Evolutionary conservation across 2,888 invertebrate genomes (phyloP).

Genomic region (Anoncus sp.): DNA sequence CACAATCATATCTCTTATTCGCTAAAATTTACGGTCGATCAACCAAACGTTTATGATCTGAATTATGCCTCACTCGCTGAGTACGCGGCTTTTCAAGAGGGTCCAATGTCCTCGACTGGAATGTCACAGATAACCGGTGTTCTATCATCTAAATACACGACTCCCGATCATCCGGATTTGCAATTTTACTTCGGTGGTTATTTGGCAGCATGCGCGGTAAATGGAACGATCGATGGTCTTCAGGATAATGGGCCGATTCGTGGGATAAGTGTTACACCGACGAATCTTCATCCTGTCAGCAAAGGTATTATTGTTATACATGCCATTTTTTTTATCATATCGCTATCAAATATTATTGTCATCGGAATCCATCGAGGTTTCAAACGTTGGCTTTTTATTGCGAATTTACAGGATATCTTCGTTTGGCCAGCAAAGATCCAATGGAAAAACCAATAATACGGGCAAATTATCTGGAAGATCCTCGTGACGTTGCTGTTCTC

Average conservation of each 20-base stretch:
- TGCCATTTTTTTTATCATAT: too few relatives aligned
- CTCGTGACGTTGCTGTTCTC: constrained; percentile 87
- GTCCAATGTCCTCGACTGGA: constrained; percentile 88
- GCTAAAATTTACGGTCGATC: constrained; percentile 85
- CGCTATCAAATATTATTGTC: too few relatives aligned
- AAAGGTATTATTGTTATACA: constrained; percentile 82
- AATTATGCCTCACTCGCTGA: constrained; percentile 87
- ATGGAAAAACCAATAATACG: constrained; percentile 89
- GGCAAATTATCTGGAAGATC: constrained; percentile 90
- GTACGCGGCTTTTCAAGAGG: constrained; percentile 86
- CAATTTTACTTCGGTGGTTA: constrained; percentile 89
- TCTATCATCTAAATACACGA: constrained; percentile 86
- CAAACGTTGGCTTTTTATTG: too few relatives aligned
- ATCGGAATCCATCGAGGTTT: too few relatives aligned
- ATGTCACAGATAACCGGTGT: constrained; percentile 87
- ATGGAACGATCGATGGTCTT: constrained; percentile 82
- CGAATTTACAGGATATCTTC: constrained; percentile 78
- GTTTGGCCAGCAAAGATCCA: constrained; percentile 88
- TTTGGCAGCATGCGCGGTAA: constrained; percentile 85
- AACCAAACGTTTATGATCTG: constrained; percentile 85
- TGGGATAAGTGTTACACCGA: constrained; percentile 84
- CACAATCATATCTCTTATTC: constrained; percentile 88
- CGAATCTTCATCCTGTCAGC: constrained; percentile 88
- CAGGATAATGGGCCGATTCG: constrained; percentile 75
- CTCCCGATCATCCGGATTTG: constrained; percentile 86